phyloP scores from a whole-genome alignment of 2,888 invertebrate species.

The Salpingus planirostris region DNA sequence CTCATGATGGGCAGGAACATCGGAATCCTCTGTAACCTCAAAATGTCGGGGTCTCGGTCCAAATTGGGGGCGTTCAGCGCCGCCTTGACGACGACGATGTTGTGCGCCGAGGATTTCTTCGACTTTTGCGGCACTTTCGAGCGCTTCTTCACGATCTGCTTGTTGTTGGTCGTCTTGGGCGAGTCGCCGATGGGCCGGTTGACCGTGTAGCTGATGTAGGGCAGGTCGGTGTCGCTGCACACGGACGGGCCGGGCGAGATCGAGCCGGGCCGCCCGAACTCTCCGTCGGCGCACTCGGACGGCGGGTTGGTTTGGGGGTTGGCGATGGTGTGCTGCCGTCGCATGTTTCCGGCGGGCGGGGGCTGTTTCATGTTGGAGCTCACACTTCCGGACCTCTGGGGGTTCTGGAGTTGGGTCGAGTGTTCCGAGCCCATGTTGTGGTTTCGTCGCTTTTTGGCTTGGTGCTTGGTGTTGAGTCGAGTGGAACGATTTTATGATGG shows the following conservation, averaged over 20 bases:
- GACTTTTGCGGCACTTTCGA: constrained; percentile 37
- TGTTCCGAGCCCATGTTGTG: constrained; percentile 39
- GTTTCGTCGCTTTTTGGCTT: no score
- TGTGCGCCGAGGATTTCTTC: constrained; percentile 46
- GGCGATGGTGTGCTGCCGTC: constrained; percentile 40
- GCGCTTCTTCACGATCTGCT: constrained; percentile 38
- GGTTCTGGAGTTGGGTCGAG: constrained; percentile 30
- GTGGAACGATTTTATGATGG: no score
- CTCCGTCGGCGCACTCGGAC: constrained; percentile 19
- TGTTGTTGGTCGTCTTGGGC: constrained; percentile 66
- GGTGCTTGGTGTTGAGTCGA: no score
- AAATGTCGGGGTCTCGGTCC: constrained; percentile 68
- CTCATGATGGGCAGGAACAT: constrained; percentile 90
- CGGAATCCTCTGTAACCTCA: constrained; percentile 67
- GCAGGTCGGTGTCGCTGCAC: constrained; percentile 81
- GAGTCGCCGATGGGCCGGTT: constrained; percentile 86
- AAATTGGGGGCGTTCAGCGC: constrained; percentile 51
- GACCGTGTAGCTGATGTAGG: constrained; percentile 85
- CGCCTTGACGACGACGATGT: constrained; percentile 75
- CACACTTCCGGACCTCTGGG: constrained; percentile 29
- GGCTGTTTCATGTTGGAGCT: constrained; percentile 20
- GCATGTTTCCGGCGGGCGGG: constrained; percentile 25
- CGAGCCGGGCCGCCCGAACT: constrained; percentile 54
- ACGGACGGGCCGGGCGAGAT: constrained; percentile 82
- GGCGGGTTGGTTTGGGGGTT: constrained; percentile 35